Evolutionary conservation across 2,888 invertebrate genomes (phyloP).

Genomic region (Aplocera efformata): DNA sequence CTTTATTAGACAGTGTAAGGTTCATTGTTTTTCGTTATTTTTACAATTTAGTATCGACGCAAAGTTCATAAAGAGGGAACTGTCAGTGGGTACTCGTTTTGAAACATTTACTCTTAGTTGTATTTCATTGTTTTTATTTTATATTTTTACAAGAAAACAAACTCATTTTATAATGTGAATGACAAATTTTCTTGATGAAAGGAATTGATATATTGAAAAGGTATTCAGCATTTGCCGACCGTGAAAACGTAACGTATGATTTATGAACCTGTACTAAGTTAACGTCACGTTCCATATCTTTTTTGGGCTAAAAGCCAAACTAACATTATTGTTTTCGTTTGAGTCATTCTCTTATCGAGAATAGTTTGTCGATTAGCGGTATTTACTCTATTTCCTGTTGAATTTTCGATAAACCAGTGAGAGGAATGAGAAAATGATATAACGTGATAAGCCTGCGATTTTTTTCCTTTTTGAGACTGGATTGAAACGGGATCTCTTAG

Average conservation of each 20-base stretch:
- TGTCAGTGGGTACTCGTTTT: conserved; percentile 55
- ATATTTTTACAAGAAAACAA: conserved; percentile 57
- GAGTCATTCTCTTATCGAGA: conserved; percentile 13
- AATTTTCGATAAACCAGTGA: no score
- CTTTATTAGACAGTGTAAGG: no score
- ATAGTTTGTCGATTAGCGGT: not conserved
- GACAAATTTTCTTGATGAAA: conserved; percentile 39
- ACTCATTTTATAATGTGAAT: conserved; percentile 48
- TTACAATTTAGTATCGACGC: no score
- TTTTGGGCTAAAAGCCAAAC: conserved; percentile 28
- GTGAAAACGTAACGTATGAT: conserved; percentile 28
- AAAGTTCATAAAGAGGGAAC: conserved; percentile 56
- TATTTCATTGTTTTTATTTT: conserved; percentile 61
- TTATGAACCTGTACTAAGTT: conserved; percentile 25
- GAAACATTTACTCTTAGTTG: conserved; percentile 54
- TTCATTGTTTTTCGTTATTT: no score
- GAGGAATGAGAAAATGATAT: no score
- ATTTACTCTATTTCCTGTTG: no score
- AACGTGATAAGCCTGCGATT: no score
- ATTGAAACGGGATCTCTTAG: no score
- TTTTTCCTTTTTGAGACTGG: no score
- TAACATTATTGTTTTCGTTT: conserved; percentile 22
- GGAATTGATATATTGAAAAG: conserved; percentile 27
- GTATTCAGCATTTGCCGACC: conserved; percentile 27
- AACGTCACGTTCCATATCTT: conserved; percentile 25